A percentile compares a stretch with the other conserved stretches of the same genome.
Evolutionary conservation across 2,113 vertebrate genomes (phyloP).

Genomic region (Recurvirostra avosetta): DNA sequence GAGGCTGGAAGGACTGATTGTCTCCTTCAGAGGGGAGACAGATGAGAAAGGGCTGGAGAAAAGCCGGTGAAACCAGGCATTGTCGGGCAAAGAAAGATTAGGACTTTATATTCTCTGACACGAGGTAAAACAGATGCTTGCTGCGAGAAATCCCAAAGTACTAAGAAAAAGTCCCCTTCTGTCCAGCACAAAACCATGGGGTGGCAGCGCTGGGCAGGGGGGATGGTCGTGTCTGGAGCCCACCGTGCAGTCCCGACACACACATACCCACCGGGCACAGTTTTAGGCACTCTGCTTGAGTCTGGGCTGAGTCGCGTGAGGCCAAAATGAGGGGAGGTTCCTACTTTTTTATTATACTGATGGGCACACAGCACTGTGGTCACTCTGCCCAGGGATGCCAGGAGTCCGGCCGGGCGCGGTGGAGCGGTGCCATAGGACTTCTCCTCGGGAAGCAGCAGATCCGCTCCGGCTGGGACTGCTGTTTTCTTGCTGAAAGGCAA

Average conservation of each 20-base stretch:
- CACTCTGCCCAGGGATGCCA: background rate
- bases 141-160: background rate
- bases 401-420: accelerated
- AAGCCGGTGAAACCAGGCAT: background rate
- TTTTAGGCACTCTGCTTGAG: background rate
- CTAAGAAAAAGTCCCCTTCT: background rate
- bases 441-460: background rate
- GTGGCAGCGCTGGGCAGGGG: background rate
- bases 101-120: background rate
- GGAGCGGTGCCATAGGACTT: accelerated
- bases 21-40: background rate
- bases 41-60: background rate
- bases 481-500: background rate
- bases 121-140: background rate
- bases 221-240: background rate
- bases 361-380: accelerated
- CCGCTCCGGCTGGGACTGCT: background rate
- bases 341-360: accelerated
- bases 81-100: background rate
- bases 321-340: background rate
- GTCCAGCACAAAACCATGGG: accelerated
- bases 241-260: background rate
- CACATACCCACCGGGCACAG: accelerated
- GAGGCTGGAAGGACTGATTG: background rate
- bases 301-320: background rate